Conservation (phyloP, 1,140 invertebrate genomes). For the Pararge aegeria region DNA sequence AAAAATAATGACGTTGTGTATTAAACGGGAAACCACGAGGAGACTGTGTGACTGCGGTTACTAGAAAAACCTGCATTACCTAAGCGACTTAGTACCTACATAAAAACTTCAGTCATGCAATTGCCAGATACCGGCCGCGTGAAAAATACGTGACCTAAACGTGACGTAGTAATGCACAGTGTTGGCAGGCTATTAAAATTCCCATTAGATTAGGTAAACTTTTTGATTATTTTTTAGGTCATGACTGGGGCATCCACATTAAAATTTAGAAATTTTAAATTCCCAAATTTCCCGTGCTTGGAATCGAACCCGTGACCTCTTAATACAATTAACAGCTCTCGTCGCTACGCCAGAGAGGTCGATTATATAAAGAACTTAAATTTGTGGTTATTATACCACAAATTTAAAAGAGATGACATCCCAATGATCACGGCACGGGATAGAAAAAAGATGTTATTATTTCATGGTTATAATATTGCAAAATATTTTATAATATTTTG, state of each 20-base stretch:
- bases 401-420: too few species aligned
- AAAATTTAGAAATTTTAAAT: neutral
- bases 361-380: too few species aligned
- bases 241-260: too few species aligned
- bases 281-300: too few species aligned
- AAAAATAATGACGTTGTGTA: neutral
- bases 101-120: slow-evolving; percentile 33
- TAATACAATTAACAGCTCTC: too few species aligned
- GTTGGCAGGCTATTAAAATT: slow-evolving; percentile 20
- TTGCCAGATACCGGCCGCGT: slow-evolving; percentile 34
- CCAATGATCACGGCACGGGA: too few species aligned
- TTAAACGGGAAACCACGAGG: neutral
- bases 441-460: too few species aligned
- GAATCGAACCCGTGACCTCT: too few species aligned
- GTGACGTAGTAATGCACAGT: slow-evolving; percentile 32
- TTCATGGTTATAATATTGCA: too few species aligned
- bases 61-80: slow-evolving; percentile 16
- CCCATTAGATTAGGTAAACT: neutral
- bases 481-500: too few species aligned
- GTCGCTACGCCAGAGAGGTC: too few species aligned
- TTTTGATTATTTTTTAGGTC: neutral
- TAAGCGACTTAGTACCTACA: neutral
- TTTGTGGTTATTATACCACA: too few species aligned
- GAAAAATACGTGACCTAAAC: slow-evolving; percentile 46
- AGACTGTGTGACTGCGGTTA: neutral